Evolutionary conservation across 2,113 vertebrate species (phyloP).

Genomic region (Rhodinocichla rosea): DNA sequence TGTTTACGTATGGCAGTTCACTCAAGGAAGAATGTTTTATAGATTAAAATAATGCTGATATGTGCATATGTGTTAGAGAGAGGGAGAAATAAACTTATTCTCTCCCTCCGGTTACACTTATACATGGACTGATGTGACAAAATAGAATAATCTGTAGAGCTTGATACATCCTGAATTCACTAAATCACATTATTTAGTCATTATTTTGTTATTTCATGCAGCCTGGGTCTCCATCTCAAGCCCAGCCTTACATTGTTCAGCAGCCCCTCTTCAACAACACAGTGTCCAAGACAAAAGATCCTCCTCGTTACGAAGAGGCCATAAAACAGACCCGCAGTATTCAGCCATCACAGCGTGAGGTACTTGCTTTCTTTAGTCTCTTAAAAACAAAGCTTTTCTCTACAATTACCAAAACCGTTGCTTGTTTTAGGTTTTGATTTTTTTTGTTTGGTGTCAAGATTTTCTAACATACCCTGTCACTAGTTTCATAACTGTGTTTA

Average conservation of each 20-base stretch:
- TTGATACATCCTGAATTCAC: neutral
- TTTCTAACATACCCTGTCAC: neutral
- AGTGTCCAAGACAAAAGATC: conserved; percentile 84
- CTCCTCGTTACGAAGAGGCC: conserved; percentile 94
- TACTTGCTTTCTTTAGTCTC: conserved; percentile 16
- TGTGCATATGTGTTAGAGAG: neutral
- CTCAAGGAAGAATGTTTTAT: neutral
- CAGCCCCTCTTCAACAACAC: conserved; percentile 76
- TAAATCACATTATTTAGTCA: neutral
- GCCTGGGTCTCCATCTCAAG: conserved; percentile 76
- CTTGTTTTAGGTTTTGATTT: neutral
- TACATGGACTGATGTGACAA: neutral
- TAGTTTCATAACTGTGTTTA: neutral
- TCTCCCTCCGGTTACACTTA: neutral
- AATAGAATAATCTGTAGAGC: neutral
- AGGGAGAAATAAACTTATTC: neutral
- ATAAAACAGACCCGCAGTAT: conserved; percentile 89
- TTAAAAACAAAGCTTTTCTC: neutral
- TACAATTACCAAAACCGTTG: neutral
- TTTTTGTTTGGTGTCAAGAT: neutral
- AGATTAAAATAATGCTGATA: neutral
- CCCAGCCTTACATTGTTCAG: conserved; percentile 76
- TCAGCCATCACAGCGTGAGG: conserved; percentile 79
- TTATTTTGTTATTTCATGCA: conserved; percentile 28
- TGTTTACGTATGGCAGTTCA: neutral